Conservation (phyloP, 2,888 invertebrate species). For the Drosophila sordidula region DNA sequence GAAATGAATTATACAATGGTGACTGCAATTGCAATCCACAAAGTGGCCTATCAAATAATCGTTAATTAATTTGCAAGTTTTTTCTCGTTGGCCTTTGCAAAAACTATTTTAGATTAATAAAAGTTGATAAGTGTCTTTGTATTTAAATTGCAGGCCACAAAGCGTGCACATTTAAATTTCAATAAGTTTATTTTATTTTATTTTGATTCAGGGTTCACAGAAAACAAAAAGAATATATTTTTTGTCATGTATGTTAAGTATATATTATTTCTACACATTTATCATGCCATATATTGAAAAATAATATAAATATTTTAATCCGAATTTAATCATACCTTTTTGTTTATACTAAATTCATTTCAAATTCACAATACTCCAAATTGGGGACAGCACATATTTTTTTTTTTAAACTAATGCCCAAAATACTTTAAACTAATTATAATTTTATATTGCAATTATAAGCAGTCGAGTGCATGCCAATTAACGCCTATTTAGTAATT, state of each 20-base stretch:
- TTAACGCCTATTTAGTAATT: constrained; percentile 27
- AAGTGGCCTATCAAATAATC: constrained; percentile 28
- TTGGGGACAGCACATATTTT: background rate
- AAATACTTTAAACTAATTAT: constrained; percentile 9
- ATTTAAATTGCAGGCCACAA: constrained; percentile 17
- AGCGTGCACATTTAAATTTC: background rate
- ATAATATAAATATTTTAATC: too few species aligned
- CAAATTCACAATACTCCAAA: background rate
- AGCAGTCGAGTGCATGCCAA: constrained; percentile 9
- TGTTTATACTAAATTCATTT: too few species aligned
- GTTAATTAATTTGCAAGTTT: constrained; percentile 31
- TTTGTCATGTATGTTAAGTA: too few species aligned
- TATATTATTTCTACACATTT: too few species aligned
- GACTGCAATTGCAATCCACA: constrained; percentile 4
- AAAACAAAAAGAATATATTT: background rate
- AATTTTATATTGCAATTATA: constrained; percentile 15
- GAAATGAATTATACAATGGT: constrained; percentile 43
- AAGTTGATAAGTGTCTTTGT: constrained; percentile 15
- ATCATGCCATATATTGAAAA: too few species aligned
- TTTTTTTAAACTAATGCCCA: constrained; percentile 1
- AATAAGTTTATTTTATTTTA: background rate
- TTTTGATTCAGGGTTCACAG: background rate
- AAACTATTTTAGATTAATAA: background rate
- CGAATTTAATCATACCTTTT: too few species aligned
- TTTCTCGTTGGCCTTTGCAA: constrained; percentile 7